Base-by-base conservation (phyloP, 2,888 invertebrate genomes). In the Oligia strigilis region DNA sequence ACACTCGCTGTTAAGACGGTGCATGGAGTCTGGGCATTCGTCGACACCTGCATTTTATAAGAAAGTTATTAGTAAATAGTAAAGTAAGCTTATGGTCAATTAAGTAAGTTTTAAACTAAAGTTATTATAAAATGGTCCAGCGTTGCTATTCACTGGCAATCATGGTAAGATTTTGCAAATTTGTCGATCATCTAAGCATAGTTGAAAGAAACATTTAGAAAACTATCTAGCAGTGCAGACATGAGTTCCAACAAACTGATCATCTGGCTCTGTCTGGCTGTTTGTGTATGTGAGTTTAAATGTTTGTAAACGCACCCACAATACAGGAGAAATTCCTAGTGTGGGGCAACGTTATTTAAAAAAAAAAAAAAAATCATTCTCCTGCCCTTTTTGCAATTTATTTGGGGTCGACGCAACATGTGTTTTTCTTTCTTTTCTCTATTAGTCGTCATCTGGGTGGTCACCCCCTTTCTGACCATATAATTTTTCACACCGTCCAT, bases 1-100 rank as follows among this genome's bases (percentile, higher is more conserved):
- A 85, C 97, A 96, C 78, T 96, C 95, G 84, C 96, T 96, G 90
- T 95, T 93, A 1, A 95, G 23, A n/a, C 93, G 91, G 60, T 96
- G 96, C 97, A 96, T 96, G 80, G 95, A 77, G 17, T 95, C 95
- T 1, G 96, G 96, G 75, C 96, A 96, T 81, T 92, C 77, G 0
- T 91, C 78, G 62, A 96, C 95, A 89, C 96, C 97, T 96, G 92
- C 60, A 62, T 29, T 75, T 5, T 55, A 36, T 17, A 65, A 65
- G 1, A 72, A 58, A 17, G 29, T 11, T 49, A 72, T 43, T n/a
- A 19, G 40, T 13, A 60, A 60, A n/a, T 60, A 40, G 40, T 4
- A 3, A 40, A 40, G 40, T 40, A 40, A 40, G 4, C 40, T 40
- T 29, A 29, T 29, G 29, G 29, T 29, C 29, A 29, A 29, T 29